Base-by-base conservation (phyloP, 1,140 invertebrate genomes). In the Zophobas atratus region DNA sequence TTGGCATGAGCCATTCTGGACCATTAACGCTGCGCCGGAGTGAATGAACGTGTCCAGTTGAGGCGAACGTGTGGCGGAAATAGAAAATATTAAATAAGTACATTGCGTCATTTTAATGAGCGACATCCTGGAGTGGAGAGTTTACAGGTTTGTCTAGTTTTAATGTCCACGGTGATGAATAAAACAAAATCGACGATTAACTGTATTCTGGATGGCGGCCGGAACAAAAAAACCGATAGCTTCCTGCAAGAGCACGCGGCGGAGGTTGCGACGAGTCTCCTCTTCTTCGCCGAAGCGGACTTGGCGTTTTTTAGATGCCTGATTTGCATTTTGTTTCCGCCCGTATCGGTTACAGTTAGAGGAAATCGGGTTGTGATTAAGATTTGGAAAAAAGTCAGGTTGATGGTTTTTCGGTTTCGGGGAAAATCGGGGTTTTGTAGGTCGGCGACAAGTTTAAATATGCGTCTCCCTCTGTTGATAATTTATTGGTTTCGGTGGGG, bases 91-190 rank as follows among this genome's bases (percentile, higher is more conserved):
- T 70, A 78, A 78, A 75, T 73, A 78, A 78, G 72, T 78, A 78
- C 72, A 78, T 75, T 78, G 74, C 78, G 80, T 81, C 76, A 80
- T 75, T 70, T 80, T 81, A 81, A 81, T 81, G 80, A 80, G 77
- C 79, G 72, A 74, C 81, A 82, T 82, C 81, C 81, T 82, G 81
- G 71, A 77, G 67, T 76, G 60, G 60, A 72, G 70, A 72, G 75
- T 79, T 80, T 79, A 75, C 81, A 77, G 81, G 81, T 82, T 82
- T 79, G 79, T 82, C 81, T 82, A 79, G 79, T 82, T 82, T 80
- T 79, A 81, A 81, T 81, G 75, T 48, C 75, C 51, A 74, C 39
- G 72, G 70, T 74, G 73, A 67, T 75, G 75, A 76, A 77, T 79
- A 79, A 75, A 81, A 81, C 79, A 78, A 77, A 80, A 81, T 81